Evolutionary conservation across 2,797 vertebrate species (phyloP).

Genomic region (Pantherophis alleghaniensis): DNA sequence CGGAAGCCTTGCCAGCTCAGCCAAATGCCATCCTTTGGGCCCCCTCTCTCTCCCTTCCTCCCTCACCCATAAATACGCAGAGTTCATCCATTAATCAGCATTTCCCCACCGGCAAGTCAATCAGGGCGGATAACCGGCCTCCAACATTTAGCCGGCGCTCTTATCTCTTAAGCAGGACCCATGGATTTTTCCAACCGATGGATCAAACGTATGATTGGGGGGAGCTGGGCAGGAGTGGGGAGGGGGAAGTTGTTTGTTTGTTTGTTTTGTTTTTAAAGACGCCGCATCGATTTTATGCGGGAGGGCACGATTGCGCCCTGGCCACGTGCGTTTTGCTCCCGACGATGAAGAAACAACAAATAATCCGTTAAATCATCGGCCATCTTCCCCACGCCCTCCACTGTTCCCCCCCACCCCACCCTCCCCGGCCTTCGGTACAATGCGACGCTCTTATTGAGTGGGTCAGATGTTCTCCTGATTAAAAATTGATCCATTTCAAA

Average conservation of each 20-base stretch:
- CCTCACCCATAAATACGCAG: not conserved
- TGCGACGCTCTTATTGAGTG: slow-evolving; percentile 87
- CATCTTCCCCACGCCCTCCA: slow-evolving; percentile 73
- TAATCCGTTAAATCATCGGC: slow-evolving; percentile 93
- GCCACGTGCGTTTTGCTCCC: slow-evolving; percentile 77
- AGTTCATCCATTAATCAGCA: slow-evolving; percentile 60
- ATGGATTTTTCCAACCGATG: slow-evolving; percentile 67
- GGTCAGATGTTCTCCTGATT: slow-evolving; percentile 99
- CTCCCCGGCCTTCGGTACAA: slow-evolving; percentile 85
- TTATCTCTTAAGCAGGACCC: slow-evolving; percentile 58
- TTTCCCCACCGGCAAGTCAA: slow-evolving; percentile 63
- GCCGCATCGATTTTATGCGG: slow-evolving; percentile 41
- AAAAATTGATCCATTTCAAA: slow-evolving; percentile 99
- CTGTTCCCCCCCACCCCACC: slow-evolving; percentile 72
- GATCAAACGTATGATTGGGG: slow-evolving; percentile 55
- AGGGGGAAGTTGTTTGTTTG: not conserved
- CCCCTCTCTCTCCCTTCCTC: accelerated
- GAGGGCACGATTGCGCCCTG: slow-evolving; percentile 47
- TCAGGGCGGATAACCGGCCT: slow-evolving; percentile 55
- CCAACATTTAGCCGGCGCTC: slow-evolving; percentile 52
- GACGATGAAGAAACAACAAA: slow-evolving; percentile 81
- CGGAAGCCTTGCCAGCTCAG: not conserved
- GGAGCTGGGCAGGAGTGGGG: slow-evolving; percentile 27
- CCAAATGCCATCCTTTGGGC: not conserved
- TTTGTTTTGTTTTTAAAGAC: slow-evolving; percentile 18